Percentiles rank a stretch among this genome's conserved stretches.
These are phyloP conservation scores for Saturnia japonica DNA, from an alignment of 2,888 invertebrate species.

Conservation along the genomic window DNA sequence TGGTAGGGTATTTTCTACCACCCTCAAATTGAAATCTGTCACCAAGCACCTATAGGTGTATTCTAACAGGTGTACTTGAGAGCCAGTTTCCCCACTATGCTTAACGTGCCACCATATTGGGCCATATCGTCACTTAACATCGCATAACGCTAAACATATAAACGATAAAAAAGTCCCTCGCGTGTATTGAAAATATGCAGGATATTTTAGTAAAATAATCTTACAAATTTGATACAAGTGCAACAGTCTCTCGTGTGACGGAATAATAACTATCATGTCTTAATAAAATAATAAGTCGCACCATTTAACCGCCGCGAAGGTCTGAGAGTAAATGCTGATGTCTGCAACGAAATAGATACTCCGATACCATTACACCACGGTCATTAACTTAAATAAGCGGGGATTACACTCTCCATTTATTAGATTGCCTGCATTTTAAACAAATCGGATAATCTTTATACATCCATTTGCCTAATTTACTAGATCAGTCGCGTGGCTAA, in stretches of 20 bases:
- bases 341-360: constrained; percentile 55
- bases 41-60: no score
- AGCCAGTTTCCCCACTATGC: no score
- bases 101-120: no score
- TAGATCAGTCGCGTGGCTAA: constrained; percentile 13
- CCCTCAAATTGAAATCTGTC: no score
- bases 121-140: no score
- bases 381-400: constrained; percentile 64
- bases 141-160: no score
- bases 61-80: no score
- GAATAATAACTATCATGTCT: constrained; percentile 54
- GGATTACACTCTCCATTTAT: constrained; percentile 45
- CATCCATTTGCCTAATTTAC: constrained; percentile 30
- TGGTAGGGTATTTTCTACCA: no score
- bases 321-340: constrained; percentile 62
- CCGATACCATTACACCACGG: constrained; percentile 48
- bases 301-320: constrained; percentile 57
- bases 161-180: constrained; percentile 24
- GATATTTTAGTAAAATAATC: neutral
- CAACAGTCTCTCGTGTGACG: constrained; percentile 52
- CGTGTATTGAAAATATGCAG: constrained; percentile 24
- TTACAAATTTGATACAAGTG: constrained; percentile 27
- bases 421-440: constrained; percentile 39
- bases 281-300: constrained; percentile 53
- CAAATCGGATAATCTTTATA: constrained; percentile 31